Base-by-base conservation (phyloP, 2,888 invertebrate genomes). In the Torymus tubicola region DNA sequence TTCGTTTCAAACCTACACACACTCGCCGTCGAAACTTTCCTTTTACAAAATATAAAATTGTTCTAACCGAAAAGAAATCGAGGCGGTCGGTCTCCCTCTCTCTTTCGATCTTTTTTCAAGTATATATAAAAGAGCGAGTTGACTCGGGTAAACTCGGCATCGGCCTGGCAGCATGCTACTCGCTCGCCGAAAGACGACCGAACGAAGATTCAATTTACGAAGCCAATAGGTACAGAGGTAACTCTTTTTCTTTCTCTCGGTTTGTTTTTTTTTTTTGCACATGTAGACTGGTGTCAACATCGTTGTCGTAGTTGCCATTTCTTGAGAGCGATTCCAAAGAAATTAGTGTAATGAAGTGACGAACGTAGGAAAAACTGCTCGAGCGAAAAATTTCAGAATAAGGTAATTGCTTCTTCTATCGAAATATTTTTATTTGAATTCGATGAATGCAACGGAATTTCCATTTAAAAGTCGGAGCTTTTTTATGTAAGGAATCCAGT, bases 121-220 rank as follows among this genome's bases (percentile, higher is more conserved):
- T 57, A 14, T 67, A 63, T 63, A n/a, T 53, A 55, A 31, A 69
- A 76, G 61, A 69, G 53, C 52, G 16, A 69, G 61, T 76, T 50
- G 61, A 69, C 31, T 76, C 55, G 42, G 52, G 10, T 14, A 65
- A 68, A 18, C 50, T 63, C 69, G 21, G 60, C 2, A 18, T 13
- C 13, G 31, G 3, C 4, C 1, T 50, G 4, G 73, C 16, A 21
- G 57, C 61, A 31, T 53, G 52, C 61, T 18, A 55, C 61, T 61
- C 18, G 55, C 13, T 11, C 16, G 3, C 13, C 16, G 60, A 42
- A 63, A 63, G 58, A 69, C 69, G 57, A 55, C n/a, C 55, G 64
- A 77, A 55, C 14, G 63, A 64, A 65, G 77, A 78, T 78, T 70
- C 70, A 58, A 78, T 78, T 78, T 78, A 71, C 64, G 24, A 57